Evolutionary conservation across 1,140 invertebrate species (phyloP), one percentile per base, ranked within the genome.

Genomic region (Daktulosphaira vitifoliae): DNA sequence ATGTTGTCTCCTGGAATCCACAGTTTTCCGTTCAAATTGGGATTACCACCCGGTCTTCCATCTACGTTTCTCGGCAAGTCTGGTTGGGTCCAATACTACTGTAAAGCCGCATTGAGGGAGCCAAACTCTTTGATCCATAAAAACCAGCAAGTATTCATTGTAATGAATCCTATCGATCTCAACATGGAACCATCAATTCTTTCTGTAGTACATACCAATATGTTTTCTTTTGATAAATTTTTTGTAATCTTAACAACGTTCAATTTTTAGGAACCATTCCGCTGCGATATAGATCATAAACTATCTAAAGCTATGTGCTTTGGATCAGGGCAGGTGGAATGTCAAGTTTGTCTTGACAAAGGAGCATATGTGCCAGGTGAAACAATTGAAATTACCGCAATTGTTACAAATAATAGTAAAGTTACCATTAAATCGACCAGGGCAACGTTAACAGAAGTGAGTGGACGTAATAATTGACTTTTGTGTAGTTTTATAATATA

Each of bases 81-180:
- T 72, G 92, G 92, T 33, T 95, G 92, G 91, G 91, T 96, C 2
- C 92, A 96, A 74, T 96, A 94, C 74, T 96, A 85, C 72, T 96
- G 92, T 72, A 93, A 93, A 75, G 89, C 91, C 6, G 91, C 91
- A 1, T 77, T 95, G 1, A 79, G 90, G 52, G 92, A 95, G 74
- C 88, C 89, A 2, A 90, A 89, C 69, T 91, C 91, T 2, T 77
- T 96, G 11, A 89, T 89, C 3, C 92, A 96, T 73, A 95, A 96
- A 77, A 95, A 95, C 74, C 92, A 96, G 75, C 92, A 95, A 78
- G 91, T 95, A 8, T 96, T 96, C 74, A 93, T 96, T 70, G 90
- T 96, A 0, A 94, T 96, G 90, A 95, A 91, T 76, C 91, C 91
- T 1, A 93, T 96, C 65, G 92, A 96, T 77, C 78, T 96, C 66